Conservation (phyloP, 2,888 invertebrate species). For the Saturnia japonica region DNA sequence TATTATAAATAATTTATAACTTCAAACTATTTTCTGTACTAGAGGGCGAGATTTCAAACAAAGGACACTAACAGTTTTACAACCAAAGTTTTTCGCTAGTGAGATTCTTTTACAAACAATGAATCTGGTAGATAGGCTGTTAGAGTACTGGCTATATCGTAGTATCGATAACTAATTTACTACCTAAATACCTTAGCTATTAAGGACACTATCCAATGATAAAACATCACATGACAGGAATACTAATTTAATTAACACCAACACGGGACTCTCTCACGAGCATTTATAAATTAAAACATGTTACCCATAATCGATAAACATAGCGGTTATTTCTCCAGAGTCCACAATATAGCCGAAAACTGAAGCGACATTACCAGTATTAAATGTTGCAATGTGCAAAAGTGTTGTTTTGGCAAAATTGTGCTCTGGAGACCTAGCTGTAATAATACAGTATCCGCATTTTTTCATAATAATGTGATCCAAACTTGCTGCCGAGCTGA, state of each 20-base stretch:
- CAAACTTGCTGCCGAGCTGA: too few species aligned
- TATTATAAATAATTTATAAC: neutral
- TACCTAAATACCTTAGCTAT: neutral
- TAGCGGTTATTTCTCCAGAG: neutral
- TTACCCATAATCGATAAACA: constrained; percentile 6
- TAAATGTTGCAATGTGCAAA: constrained; percentile 1
- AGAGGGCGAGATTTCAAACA: neutral
- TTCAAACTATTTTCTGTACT: neutral
- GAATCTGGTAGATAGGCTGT: neutral
- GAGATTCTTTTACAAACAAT: neutral
- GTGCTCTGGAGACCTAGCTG: neutral
- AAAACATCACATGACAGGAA: neutral
- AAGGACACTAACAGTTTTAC: constrained; percentile 1
- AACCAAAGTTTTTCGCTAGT: neutral
- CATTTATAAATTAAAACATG: constrained; percentile 12
- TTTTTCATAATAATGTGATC: neutral
- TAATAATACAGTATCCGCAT: neutral
- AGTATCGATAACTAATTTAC: neutral
- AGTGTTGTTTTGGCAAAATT: neutral
- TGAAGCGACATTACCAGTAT: neutral
- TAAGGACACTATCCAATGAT: neutral
- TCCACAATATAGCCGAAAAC: neutral
- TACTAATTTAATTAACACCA: neutral
- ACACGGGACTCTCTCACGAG: neutral
- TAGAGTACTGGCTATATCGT: neutral